Percentiles rank a stretch among this genome's conserved stretches.
Conservation (phyloP, 2,113 vertebrate genomes). For the Cyrtonyx montezumae region DNA sequence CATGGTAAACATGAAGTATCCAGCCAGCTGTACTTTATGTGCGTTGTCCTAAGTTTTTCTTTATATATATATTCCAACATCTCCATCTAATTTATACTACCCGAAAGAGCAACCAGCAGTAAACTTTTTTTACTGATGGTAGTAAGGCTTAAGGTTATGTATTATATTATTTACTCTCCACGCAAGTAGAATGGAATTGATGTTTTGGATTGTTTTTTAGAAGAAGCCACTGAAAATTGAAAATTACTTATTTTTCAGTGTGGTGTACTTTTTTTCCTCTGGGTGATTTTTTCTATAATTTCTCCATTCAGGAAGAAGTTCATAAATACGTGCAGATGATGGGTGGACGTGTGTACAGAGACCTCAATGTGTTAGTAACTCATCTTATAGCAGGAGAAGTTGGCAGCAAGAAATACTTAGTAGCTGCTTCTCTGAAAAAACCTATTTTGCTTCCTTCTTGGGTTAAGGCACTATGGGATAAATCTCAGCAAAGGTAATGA, state of each 20-base stretch:
- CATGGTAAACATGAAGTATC: neutral
- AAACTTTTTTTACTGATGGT: neutral
- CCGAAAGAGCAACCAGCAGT: neutral
- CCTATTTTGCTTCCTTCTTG: slow-evolving; percentile 92
- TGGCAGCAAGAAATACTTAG: slow-evolving; percentile 97
- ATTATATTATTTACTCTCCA: neutral
- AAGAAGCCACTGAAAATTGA: neutral
- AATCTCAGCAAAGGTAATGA: slow-evolving; percentile 88
- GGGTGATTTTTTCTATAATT: neutral
- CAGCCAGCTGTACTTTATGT: neutral
- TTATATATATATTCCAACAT: neutral
- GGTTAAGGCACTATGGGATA: slow-evolving; percentile 92
- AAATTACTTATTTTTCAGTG: neutral
- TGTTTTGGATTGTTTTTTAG: neutral
- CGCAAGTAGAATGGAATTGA: neutral
- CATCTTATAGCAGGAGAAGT: slow-evolving; percentile 97
- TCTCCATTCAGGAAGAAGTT: slow-evolving; percentile 85
- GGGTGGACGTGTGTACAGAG: slow-evolving; percentile 90
- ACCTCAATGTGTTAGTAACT: slow-evolving; percentile 92
- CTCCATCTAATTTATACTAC: neutral
- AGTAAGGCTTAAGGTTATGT: fast-evolving
- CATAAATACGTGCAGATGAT: slow-evolving; percentile 93
- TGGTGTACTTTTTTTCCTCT: neutral
- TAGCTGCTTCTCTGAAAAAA: slow-evolving; percentile 92
- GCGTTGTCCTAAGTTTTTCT: neutral